Evolutionary conservation across 1,140 invertebrate species (phyloP).

Genomic region (Trialeurodes vaporariorum): DNA sequence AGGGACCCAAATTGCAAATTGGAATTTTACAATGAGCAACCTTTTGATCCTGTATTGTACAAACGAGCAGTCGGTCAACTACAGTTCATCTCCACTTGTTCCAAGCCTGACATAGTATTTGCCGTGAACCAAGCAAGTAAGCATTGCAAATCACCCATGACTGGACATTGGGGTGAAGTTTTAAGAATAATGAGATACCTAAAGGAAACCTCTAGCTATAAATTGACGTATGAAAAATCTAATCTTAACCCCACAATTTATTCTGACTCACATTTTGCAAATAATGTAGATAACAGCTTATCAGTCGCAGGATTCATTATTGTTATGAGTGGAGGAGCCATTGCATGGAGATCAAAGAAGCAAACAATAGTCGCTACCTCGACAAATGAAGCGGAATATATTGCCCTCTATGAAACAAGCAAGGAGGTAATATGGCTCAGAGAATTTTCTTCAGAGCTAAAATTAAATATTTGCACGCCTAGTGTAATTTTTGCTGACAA

Average conservation of each 20-base stretch:
- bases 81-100: not conserved
- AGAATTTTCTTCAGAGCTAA: not conserved
- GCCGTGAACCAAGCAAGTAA: not conserved
- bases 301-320: not conserved
- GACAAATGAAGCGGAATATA: not conserved
- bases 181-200: not conserved
- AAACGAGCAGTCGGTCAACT: not conserved
- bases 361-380: not conserved
- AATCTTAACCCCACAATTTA: not conserved
- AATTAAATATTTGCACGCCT: not conserved
- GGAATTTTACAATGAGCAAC: not conserved
- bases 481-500: not conserved
- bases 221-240: not conserved
- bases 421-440: not conserved
- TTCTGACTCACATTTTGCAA: not conserved
- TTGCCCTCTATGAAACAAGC: not conserved
- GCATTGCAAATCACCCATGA: not conserved
- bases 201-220: not conserved
- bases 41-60: not conserved
- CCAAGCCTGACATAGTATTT: not conserved
- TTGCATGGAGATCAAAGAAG: not conserved
- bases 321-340: not conserved
- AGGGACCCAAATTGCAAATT: not conserved
- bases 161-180: not conserved
- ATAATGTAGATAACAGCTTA: not conserved